Base-by-base conservation (phyloP, 2,797 vertebrate genomes). In the Neosilurus hyrtlii region DNA sequence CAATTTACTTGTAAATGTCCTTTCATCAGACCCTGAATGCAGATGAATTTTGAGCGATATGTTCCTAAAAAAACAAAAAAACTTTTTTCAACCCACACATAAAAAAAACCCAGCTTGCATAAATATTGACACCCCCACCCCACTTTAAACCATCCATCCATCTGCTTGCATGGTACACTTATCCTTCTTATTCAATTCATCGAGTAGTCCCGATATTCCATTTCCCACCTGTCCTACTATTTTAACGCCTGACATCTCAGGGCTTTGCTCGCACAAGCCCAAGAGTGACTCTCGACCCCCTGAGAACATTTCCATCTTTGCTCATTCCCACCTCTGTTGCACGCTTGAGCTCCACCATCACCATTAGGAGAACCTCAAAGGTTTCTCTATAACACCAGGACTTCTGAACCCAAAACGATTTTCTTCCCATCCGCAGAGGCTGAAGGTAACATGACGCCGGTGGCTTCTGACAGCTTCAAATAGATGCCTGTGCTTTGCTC, bases 391-490 rank as follows among this genome's bases (percentile, higher is more conserved):
- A 59, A 76, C 56, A 76, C 56, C 56, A 61, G 54, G 54, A 15
- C 75, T n/a, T 49, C 37, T 63, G 76, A 26, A 78, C 59, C 76
- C 51, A 49, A 51, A 65, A 65, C 37, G 1, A 65, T 49, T 78
- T 51, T 37, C 76, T 18, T 10, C 43, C n/a, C 0, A 1, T 51
- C n/a, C 30, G 22, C 0, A 7, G 74, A 77, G 56, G 57, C 20
- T 77, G 37, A 30, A 73, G 51, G 12, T 9, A 73, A 73, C 71
- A 20, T 8, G 30, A 9, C 7, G 73, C 20, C 24, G 18, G n/a
- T 63, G 59, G 59, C 57, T 24, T 26, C 76, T 65, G 59, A 78
- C 75, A 78, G 35, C 59, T 78, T 78, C 75, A 78, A 63, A 78
- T 63, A 8, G 43, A 4, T 43, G 2, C 43, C 4, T 43, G 22